These are phyloP conservation scores for Plagiodera versicolora DNA, from an alignment of 2,888 invertebrate genomes.

Conservation along the genomic window DNA sequence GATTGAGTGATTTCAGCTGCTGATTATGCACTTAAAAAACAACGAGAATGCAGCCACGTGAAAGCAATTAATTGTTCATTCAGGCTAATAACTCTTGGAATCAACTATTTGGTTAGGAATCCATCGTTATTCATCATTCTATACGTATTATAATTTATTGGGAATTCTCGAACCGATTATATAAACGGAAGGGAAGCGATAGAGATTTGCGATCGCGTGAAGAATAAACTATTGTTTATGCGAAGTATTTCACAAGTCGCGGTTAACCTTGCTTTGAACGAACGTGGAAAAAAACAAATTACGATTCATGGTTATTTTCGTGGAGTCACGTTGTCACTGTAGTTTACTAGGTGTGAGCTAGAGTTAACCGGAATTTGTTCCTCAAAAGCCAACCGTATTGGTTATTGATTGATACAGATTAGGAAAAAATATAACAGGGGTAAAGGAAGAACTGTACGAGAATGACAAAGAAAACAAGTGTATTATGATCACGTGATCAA, in stretches of 20 bases:
- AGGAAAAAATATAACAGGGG: too few relatives aligned
- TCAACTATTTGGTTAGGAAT: neutral
- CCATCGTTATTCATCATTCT: neutral
- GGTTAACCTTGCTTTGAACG: conserved; percentile 22
- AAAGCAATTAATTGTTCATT: too few relatives aligned
- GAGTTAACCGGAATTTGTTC: conserved; percentile 10
- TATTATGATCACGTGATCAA: too few relatives aligned
- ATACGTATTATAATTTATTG: neutral
- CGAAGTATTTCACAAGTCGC: conserved; percentile 15
- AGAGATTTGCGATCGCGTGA: conserved; percentile 2
- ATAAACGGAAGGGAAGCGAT: conserved; percentile 12
- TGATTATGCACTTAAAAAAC: too few relatives aligned
- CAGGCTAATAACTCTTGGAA: too few relatives aligned
- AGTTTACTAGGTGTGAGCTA: neutral
- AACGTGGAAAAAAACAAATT: conserved; percentile 34
- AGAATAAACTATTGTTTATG: conserved; percentile 5
- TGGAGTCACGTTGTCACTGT: conserved; percentile 16
- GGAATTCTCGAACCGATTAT: neutral
- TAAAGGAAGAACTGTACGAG: too few relatives aligned
- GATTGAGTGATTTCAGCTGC: neutral
- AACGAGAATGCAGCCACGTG: too few relatives aligned
- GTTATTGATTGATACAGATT: too few relatives aligned
- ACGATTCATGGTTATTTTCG: conserved; percentile 29
- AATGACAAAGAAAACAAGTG: too few relatives aligned
- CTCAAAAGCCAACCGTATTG: neutral